A percentile compares a stretch with the other conserved stretches of the same genome.
Evolutionary conservation across 1,140 invertebrate species (phyloP).

Genomic region (Drosophila kepulauana): DNA sequence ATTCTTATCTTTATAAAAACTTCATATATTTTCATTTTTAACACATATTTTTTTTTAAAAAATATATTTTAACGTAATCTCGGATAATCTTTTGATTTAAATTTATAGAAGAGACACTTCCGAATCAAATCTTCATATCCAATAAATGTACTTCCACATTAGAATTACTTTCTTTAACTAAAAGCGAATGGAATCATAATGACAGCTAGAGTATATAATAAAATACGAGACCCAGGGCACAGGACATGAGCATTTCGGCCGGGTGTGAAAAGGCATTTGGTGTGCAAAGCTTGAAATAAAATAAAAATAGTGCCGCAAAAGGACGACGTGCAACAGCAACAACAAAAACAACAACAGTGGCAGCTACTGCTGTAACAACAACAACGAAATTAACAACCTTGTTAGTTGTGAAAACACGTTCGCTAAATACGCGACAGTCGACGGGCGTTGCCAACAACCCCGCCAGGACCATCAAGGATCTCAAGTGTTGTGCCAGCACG

Average conservation of each 20-base stretch:
- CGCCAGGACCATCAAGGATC: constrained; percentile 51
- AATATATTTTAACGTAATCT: too few relatives aligned
- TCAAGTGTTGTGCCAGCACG: constrained; percentile 34
- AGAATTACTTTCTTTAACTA: background rate
- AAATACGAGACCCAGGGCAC: constrained; percentile 42
- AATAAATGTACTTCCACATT: too few relatives aligned
- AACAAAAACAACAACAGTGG: constrained; percentile 20
- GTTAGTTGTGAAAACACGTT: constrained; percentile 83
- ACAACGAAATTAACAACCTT: constrained; percentile 81
- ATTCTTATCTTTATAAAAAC: too few relatives aligned
- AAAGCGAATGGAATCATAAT: background rate
- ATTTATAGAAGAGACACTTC: too few relatives aligned
- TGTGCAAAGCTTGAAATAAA: constrained; percentile 78
- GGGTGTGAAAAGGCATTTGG: constrained; percentile 82
- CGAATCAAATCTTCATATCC: too few relatives aligned
- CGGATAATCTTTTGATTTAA: too few relatives aligned
- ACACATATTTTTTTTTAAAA: too few relatives aligned
- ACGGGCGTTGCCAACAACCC: constrained; percentile 41
- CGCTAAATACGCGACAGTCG: constrained; percentile 76
- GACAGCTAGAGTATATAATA: constrained; percentile 31
- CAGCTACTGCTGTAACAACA: constrained; percentile 16
- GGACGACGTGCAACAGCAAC: constrained; percentile 39
- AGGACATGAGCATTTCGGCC: constrained; percentile 58
- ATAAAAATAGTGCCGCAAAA: constrained; percentile 56
- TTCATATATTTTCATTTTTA: too few relatives aligned